phyloP scores from a whole-genome alignment of 1,140 invertebrate genomes.

The Atopsyche davidsoni region DNA sequence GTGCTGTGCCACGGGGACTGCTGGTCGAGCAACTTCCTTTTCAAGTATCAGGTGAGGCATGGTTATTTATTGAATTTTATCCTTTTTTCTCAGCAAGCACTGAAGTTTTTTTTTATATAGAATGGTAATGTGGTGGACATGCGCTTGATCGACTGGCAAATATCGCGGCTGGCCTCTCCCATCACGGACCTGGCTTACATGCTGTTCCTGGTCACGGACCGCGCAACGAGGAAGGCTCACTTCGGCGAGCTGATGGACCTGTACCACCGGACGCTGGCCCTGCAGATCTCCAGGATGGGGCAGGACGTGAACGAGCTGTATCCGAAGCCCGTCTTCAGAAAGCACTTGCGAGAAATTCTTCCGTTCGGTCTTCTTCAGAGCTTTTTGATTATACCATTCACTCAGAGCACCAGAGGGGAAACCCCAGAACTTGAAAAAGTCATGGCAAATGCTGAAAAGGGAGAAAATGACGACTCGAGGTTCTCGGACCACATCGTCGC shows the following conservation, averaged over 20 bases:
- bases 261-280: conserved; percentile 19
- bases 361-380: conserved; percentile 13
- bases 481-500: no score
- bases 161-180: conserved; percentile 11
- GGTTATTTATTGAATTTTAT: no score
- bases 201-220: conserved; percentile 17
- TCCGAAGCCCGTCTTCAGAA: conserved; percentile 8
- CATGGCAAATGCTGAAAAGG: no score
- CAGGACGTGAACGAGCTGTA: conserved; percentile 14
- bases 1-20: conserved; percentile 39
- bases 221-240: conserved; percentile 11
- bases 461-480: no score
- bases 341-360: conserved; percentile 15
- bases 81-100: no score
- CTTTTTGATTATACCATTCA: conserved; percentile 7
- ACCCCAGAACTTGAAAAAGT: neutral
- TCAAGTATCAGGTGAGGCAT: conserved; percentile 38
- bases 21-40: conserved; percentile 43
- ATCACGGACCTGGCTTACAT: conserved; percentile 18
- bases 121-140: conserved; percentile 18
- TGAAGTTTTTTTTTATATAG: no score
- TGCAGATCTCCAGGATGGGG: conserved; percentile 8
- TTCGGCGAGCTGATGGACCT: conserved; percentile 12
- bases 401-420: conserved; percentile 6
- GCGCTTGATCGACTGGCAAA: conserved; percentile 24